Conservation (phyloP, 2,888 invertebrate genomes). For the Mesorhabditis spiculigera region DNA sequence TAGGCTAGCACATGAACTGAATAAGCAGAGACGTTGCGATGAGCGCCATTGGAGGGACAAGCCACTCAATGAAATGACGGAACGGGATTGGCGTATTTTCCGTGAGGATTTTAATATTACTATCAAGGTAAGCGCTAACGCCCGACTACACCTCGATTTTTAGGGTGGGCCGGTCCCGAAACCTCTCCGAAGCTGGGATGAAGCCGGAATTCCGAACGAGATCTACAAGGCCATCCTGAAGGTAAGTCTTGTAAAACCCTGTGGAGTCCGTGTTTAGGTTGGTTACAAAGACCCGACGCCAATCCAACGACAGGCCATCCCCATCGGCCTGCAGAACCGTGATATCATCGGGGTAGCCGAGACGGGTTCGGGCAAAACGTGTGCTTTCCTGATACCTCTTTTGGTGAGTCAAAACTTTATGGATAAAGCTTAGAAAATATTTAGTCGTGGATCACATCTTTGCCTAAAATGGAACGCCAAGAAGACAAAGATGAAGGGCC, state of each 20-base stretch:
- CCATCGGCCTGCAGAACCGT: conserved; percentile 75
- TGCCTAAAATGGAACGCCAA: conserved; percentile 81
- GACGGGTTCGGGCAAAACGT: conserved; percentile 96
- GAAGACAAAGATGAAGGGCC: conserved; percentile 69
- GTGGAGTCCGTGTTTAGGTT: not conserved
- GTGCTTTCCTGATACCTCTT: conserved; percentile 93
- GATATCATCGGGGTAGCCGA: conserved; percentile 98
- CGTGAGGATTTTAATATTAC: conserved; percentile 97
- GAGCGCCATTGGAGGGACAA: conserved; percentile 99
- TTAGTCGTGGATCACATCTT: conserved; percentile 83
- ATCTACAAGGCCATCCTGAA: conserved; percentile 87
- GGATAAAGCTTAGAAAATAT: conserved; percentile 77
- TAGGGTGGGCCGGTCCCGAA: conserved; percentile 81
- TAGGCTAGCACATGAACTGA: conserved; percentile 58
- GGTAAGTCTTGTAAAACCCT: conserved; percentile 66
- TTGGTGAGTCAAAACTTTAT: conserved; percentile 70
- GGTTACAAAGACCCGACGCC: conserved; percentile 81
- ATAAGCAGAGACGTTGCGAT: conserved; percentile 90
- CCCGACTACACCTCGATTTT: not conserved
- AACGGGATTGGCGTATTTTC: conserved; percentile 98
- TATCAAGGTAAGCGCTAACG: conserved; percentile 68
- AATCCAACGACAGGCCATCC: conserved; percentile 96
- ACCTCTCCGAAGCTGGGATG: conserved; percentile 90
- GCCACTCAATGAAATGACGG: conserved; percentile 83
- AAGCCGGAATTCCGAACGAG: conserved; percentile 82